Conservation (phyloP, 2,888 invertebrate genomes). For the Drosophila testacea region DNA sequence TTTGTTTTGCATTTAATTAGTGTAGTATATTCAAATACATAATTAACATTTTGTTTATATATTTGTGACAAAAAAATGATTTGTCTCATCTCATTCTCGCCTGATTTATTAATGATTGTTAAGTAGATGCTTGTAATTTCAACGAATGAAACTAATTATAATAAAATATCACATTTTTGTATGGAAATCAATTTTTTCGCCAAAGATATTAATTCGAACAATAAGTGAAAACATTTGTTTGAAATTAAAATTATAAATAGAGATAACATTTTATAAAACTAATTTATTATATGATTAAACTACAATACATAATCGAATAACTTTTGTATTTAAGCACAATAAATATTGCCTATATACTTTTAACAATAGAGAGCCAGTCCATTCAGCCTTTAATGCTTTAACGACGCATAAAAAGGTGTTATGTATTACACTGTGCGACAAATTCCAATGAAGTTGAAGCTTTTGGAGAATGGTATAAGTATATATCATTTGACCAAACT, state of each 20-base stretch:
- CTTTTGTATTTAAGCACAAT: slow-evolving; percentile 2
- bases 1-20: slow-evolving; percentile 42
- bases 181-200: slow-evolving; percentile 6
- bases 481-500: too few species aligned
- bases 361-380: background rate
- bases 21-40: slow-evolving; percentile 17
- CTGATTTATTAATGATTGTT: slow-evolving; percentile 25
- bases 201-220: slow-evolving; percentile 6
- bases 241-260: slow-evolving; percentile 2
- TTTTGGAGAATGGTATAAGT: too few species aligned
- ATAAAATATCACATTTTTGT: slow-evolving; percentile 6
- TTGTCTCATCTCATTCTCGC: slow-evolving; percentile 6
- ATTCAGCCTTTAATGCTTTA: too few species aligned
- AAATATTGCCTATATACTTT: background rate
- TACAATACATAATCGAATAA: slow-evolving; percentile 4
- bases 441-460: too few species aligned
- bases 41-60: slow-evolving; percentile 23
- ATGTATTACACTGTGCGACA: too few species aligned
- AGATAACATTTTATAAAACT: background rate
- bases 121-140: slow-evolving; percentile 23
- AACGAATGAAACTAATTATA: slow-evolving; percentile 11
- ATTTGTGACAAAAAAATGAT: slow-evolving; percentile 17
- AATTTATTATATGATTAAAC: slow-evolving; percentile 19
- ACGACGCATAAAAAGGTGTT: too few species aligned
- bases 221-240: slow-evolving; percentile 11